Base-by-base conservation (phyloP, 2,888 invertebrate genomes). In the Dicranocentrus wangi region DNA sequence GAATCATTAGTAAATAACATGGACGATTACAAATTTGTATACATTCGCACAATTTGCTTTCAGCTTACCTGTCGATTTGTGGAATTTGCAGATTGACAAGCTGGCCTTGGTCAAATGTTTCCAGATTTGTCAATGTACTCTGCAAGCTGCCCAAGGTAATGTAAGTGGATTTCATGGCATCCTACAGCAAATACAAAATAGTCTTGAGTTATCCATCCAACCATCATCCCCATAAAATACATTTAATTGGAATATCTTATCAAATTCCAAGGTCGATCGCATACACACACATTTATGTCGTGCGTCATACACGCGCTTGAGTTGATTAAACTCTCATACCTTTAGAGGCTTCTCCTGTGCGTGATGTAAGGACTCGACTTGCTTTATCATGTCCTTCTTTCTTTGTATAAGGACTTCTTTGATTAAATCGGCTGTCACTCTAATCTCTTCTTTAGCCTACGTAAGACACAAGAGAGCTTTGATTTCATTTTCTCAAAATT, bases 371-470 rank as follows among this genome's bases (percentile, higher is more conserved):
- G 63, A 17, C 2, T 85, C 84, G n/a, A 85, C 84, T 76, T 85
- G 76, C 17, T 82, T 60, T 0, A 78, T 80, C 27, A 85, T 21
- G 19, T 83, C 83, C 27, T 68, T 42, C 51, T 85, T 84, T 1
- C 84, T 58, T 43, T 73, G 58, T 17, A 39, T 66, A 1, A 85
- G 69, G 13, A 80, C 60, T 21, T 84, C 73, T 19, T 70, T 77
- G 10, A 85, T 81, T 13, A 51, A 17, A 42, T 85, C 83, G 5
- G 75, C 70, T 17, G 82, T 66, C 1, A 65, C 28, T 28, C 82
- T 51, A 2, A 85, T 69, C n/a, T 85, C 84, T 28, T 47, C 70
- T 63, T 84, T 84, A 23, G 83, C 84, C 85, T 85, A n/a, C n/a
- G 32, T 15, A 60, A 53, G 2, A 60, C 3, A n/a, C 58, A 51